Conservation (phyloP, 2,888 invertebrate genomes). For the Drosophila kambysellisi region DNA sequence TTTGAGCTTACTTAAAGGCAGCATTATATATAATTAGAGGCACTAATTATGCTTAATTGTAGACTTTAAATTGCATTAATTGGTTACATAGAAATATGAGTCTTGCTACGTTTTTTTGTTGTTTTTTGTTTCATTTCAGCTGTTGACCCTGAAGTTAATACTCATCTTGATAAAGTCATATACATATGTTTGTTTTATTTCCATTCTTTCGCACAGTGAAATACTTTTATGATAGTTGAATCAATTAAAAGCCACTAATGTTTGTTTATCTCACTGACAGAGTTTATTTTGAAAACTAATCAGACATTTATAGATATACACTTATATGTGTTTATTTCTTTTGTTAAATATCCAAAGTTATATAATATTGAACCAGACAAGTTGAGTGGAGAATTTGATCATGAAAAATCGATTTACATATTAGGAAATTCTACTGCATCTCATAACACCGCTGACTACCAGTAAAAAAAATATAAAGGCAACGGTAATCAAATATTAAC, state of each 20-base stretch:
- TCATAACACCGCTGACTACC: not conserved
- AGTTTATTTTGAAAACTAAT: not conserved
- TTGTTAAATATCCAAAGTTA: not conserved
- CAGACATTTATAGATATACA: not conserved
- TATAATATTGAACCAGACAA: not conserved
- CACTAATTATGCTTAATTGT: constrained; percentile 6
- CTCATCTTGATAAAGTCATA: not conserved
- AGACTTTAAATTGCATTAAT: not conserved
- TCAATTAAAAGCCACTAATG: not conserved
- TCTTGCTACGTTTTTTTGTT: not conserved
- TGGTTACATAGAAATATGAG: not conserved
- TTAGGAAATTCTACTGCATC: constrained; percentile 25
- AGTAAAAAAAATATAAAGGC: constrained; percentile 4
- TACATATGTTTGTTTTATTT: no score
- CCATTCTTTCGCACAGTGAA: no score
- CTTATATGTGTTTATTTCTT: not conserved
- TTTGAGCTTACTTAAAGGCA: not conserved
- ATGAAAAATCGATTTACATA: constrained; percentile 48
- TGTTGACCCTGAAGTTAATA: not conserved
- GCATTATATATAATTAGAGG: constrained; percentile 15
- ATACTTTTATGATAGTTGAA: not conserved
- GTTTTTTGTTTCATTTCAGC: not conserved
- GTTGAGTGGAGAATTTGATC: not conserved
- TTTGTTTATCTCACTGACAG: not conserved
- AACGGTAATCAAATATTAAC: constrained; percentile 58